Conservation (phyloP, 2,888 invertebrate species). For the Neocrepidodera transversa region DNA sequence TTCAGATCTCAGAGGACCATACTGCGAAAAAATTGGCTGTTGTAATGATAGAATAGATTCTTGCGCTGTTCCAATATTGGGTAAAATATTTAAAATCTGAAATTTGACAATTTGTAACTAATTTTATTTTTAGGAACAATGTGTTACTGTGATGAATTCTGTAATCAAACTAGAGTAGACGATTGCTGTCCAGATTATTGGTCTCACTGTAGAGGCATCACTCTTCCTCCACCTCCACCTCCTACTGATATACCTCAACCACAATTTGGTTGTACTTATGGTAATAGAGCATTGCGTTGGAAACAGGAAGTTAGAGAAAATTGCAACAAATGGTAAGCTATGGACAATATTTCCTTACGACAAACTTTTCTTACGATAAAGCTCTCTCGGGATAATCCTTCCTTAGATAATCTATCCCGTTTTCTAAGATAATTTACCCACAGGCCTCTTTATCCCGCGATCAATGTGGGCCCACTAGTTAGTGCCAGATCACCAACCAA, state of each 20-base stretch:
- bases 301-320: conserved; percentile 67
- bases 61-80: conserved; percentile 81
- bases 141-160: conserved; percentile 96
- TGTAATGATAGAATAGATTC: conserved; percentile 79
- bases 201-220: conserved; percentile 67
- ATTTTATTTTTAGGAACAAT: conserved; percentile 70
- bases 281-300: conserved; percentile 60
- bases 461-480: too few relatives aligned
- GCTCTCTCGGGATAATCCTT: too few relatives aligned
- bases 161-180: conserved; percentile 73
- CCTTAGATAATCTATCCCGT: too few relatives aligned
- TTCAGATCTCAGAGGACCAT: conserved; percentile 65
- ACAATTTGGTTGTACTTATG: conserved; percentile 55
- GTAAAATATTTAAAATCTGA: conserved; percentile 62
- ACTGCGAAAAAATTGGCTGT: conserved; percentile 68
- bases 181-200: conserved; percentile 96
- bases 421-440: too few relatives aligned
- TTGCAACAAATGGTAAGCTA: conserved; percentile 80
- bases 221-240: conserved; percentile 32
- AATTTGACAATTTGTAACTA: not conserved
- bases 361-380: too few relatives aligned
- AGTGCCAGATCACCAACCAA: too few relatives aligned
- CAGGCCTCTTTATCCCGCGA: too few relatives aligned
- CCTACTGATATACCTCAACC: conserved; percentile 35
- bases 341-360: too few relatives aligned